A percentile compares a stretch with the other conserved stretches of the same genome.
Conservation (phyloP, 2,113 vertebrate genomes). For the Scatophagus argus region DNA sequence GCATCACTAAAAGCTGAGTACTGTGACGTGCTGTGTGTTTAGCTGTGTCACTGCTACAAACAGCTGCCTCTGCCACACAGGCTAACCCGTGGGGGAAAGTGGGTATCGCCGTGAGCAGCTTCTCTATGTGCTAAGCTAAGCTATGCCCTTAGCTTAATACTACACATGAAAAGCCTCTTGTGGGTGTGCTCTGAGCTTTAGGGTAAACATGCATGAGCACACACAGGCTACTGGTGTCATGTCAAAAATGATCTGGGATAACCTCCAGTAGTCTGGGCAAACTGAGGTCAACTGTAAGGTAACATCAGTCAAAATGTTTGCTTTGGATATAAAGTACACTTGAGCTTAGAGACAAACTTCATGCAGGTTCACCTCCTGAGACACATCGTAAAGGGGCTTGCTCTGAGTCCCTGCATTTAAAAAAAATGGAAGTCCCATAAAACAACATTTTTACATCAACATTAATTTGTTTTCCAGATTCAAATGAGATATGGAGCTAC, state of each 20-base stretch:
- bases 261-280: slow-evolving; percentile 15
- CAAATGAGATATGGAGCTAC: no score
- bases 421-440: no score
- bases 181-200: slow-evolving; percentile 13
- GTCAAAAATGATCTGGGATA: slow-evolving; percentile 16
- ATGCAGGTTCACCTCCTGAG: neutral
- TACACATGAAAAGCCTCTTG: neutral
- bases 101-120: slow-evolving; percentile 35
- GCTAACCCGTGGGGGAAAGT: slow-evolving; percentile 11
- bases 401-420: no score
- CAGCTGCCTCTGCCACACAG: slow-evolving; percentile 12
- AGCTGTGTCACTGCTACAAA: slow-evolving; percentile 15
- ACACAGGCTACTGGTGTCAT: slow-evolving; percentile 9
- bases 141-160: slow-evolving; percentile 31
- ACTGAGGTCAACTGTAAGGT: slow-evolving; percentile 26
- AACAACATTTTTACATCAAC: neutral
- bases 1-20: slow-evolving; percentile 30
- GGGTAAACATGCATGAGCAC: slow-evolving; percentile 3
- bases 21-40: slow-evolving; percentile 50
- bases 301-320: slow-evolving; percentile 8
- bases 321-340: neutral
- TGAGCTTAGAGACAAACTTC: neutral
- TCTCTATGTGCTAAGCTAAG: slow-evolving; percentile 28
- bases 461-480: neutral
- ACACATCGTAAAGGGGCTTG: neutral